phyloP scores from a whole-genome alignment of 2,888 invertebrate species.

The Latrodectus hesperus region DNA sequence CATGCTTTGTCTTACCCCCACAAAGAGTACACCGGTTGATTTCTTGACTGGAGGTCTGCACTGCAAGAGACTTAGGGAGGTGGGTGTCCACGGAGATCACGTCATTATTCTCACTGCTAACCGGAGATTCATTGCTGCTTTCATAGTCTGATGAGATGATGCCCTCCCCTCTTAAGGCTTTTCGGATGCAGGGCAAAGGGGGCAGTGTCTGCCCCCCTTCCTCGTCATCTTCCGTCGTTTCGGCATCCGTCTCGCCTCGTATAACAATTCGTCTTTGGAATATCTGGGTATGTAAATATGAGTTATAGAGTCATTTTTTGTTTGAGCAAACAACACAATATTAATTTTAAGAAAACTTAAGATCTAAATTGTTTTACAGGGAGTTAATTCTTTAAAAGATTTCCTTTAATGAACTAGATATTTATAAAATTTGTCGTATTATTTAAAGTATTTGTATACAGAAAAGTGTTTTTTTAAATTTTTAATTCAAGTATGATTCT shows the following conservation, averaged over 20 bases:
- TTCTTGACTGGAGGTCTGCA: slow-evolving; percentile 41
- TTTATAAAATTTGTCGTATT: too few relatives aligned
- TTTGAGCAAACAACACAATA: too few relatives aligned
- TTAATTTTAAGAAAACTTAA: neutral
- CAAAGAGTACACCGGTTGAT: slow-evolving; percentile 58
- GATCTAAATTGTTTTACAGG: neutral
- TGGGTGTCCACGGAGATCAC: slow-evolving; percentile 21
- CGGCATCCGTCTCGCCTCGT: slow-evolving; percentile 49
- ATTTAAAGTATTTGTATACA: too few relatives aligned
- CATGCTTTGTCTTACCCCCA: slow-evolving; percentile 56
- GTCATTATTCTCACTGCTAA: slow-evolving; percentile 71
- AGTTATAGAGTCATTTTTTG: neutral
- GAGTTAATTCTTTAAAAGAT: too few relatives aligned
- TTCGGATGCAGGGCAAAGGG: slow-evolving; percentile 69
- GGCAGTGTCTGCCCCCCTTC: slow-evolving; percentile 57
- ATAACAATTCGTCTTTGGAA: slow-evolving; percentile 42
- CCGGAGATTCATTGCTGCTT: slow-evolving; percentile 76
- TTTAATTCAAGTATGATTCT: too few relatives aligned
- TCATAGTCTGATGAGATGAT: slow-evolving; percentile 73
- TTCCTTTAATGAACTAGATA: too few relatives aligned
- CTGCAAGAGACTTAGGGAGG: slow-evolving; percentile 49
- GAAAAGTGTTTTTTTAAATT: too few relatives aligned
- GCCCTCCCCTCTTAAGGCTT: slow-evolving; percentile 62
- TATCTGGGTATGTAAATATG: neutral
- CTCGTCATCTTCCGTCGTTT: slow-evolving; percentile 68